These are phyloP conservation scores for Acanthaster planci DNA, from an alignment of 35 echinoderm and acorn worm species.

Conservation along the genomic window DNA sequence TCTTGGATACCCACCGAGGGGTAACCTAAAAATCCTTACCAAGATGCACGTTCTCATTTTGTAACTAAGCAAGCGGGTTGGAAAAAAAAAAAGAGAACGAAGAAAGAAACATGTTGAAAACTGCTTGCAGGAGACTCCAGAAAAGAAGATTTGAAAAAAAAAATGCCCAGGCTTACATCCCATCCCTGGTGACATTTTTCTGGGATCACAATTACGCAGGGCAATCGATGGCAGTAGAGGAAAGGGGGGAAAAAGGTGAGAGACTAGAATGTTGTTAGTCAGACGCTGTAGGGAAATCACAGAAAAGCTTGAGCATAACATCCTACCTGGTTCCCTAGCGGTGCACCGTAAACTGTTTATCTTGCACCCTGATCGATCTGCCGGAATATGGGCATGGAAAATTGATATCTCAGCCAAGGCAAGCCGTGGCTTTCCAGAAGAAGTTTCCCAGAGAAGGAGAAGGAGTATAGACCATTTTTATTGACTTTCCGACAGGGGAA, in stretches of 20 bases:
- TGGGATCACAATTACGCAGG: conserved; percentile 1
- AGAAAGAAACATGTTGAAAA: neutral
- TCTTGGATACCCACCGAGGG: neutral
- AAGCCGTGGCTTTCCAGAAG: too few species aligned
- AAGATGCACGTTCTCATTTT: conserved; percentile 12
- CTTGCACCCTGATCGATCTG: conserved; percentile 8
- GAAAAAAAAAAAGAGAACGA: conserved; percentile 11
- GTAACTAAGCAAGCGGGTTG: neutral
- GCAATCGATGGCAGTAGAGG: conserved; percentile 5
- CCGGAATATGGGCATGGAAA: conserved; percentile 26
- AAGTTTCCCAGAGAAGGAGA: too few species aligned
- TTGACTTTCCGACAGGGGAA: too few species aligned
- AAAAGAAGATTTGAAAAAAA: neutral
- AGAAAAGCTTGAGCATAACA: neutral
- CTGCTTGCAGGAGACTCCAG: neutral
- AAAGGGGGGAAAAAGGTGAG: neutral
- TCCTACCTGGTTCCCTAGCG: conserved; percentile 12
- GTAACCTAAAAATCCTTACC: neutral
- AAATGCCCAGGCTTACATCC: neutral
- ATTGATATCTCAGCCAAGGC: neutral
- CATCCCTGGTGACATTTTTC: neutral
- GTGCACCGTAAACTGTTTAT: conserved; percentile 20
- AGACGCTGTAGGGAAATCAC: neutral
- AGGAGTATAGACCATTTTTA: too few species aligned
- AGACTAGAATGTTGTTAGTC: neutral